Conservation (phyloP, 2,888 invertebrate species). For the Lasius platythorax region DNA sequence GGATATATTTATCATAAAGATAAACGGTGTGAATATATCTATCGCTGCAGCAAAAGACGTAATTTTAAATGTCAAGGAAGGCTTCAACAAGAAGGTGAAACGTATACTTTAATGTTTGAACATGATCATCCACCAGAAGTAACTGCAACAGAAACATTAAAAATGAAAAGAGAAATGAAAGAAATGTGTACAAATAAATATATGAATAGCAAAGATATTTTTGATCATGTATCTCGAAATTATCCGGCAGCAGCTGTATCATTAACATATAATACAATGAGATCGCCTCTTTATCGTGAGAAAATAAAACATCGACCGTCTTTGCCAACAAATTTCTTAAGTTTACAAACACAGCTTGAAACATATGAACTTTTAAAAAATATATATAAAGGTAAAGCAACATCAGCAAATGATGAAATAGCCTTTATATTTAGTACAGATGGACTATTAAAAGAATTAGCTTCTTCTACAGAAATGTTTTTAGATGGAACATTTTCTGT, state of each 20-base stretch:
- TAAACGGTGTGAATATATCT: not conserved
- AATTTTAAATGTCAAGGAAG: not conserved
- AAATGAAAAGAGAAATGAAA: not conserved
- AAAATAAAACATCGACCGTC: not conserved
- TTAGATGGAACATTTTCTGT: not conserved
- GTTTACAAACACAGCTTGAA: not conserved
- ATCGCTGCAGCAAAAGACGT: not conserved
- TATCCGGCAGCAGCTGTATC: not conserved
- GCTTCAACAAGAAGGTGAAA: not conserved
- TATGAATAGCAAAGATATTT: not conserved
- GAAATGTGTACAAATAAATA: not conserved
- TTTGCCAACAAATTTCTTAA: not conserved
- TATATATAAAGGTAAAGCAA: constrained; percentile 1
- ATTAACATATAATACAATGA: not conserved
- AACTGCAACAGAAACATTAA: not conserved
- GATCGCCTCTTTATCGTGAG: not conserved
- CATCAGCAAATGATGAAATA: not conserved
- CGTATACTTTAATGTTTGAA: not conserved
- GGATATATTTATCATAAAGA: not conserved
- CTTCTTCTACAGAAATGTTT: not conserved
- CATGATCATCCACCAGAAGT: not conserved
- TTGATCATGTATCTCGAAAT: not conserved
- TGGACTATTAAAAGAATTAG: not conserved
- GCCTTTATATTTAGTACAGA: not conserved
- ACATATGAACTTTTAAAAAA: not conserved